phyloP scores from a whole-genome alignment of 2,113 vertebrate species.

The Percopsis transmontana region DNA sequence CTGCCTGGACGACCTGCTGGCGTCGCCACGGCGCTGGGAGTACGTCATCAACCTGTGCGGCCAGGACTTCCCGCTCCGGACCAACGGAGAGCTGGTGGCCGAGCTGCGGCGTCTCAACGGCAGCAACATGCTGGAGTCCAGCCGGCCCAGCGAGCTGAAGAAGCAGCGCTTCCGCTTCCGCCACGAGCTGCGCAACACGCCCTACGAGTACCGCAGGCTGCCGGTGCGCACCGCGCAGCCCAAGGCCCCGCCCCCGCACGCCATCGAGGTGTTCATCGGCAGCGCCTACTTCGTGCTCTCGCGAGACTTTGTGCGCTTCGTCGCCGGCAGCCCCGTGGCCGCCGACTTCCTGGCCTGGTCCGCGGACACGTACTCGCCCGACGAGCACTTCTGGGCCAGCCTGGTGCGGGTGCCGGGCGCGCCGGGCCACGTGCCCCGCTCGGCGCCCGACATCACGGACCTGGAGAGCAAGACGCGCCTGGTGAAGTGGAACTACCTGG shows the following conservation, averaged over 20 bases:
- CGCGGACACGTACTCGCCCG: slow-evolving; percentile 89
- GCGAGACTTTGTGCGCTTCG: slow-evolving; percentile 78
- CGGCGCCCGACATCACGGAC: slow-evolving; percentile 83
- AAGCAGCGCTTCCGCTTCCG: slow-evolving; percentile 84
- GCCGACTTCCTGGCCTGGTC: slow-evolving; percentile 90
- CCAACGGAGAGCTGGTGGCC: slow-evolving; percentile 85
- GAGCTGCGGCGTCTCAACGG: slow-evolving; percentile 86
- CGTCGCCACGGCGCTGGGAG: slow-evolving; percentile 83
- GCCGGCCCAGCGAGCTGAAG: slow-evolving; percentile 83
- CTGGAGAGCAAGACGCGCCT: slow-evolving; percentile 89
- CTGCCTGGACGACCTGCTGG: slow-evolving; percentile 87
- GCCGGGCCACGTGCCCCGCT: slow-evolving; percentile 82
- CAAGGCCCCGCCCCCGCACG: slow-evolving; percentile 82
- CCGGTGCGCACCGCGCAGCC: slow-evolving; percentile 79
- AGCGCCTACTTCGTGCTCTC: slow-evolving; percentile 94
- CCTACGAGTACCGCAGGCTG: slow-evolving; percentile 81
- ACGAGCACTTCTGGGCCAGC: slow-evolving; percentile 95
- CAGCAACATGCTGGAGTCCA: slow-evolving; percentile 88
- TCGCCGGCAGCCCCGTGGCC: slow-evolving; percentile 74
- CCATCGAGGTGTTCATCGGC: slow-evolving; percentile 87
- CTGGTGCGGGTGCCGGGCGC: slow-evolving; percentile 84
- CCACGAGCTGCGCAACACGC: slow-evolving; percentile 80
- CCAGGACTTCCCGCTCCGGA: slow-evolving; percentile 91
- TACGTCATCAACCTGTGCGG: slow-evolving; percentile 93
- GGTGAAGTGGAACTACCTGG: slow-evolving; percentile 92